phyloP scores from a whole-genome alignment of 2,888 invertebrate species.

The Thera britannica region DNA sequence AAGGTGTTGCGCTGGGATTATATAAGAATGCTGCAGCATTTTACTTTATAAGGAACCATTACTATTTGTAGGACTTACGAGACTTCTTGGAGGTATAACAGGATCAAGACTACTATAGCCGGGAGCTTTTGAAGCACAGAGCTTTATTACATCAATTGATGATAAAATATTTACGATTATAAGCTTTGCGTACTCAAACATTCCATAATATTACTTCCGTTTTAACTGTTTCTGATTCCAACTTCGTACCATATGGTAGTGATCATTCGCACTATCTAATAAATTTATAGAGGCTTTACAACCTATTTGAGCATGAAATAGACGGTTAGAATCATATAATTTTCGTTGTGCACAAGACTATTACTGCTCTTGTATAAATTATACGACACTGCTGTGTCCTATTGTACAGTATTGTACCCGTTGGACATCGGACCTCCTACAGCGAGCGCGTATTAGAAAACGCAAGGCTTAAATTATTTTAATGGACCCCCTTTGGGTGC shows the following conservation, averaged over 20 bases:
- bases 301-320: constrained; percentile 19
- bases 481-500: constrained; percentile 42
- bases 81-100: no score
- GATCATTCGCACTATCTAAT: constrained; percentile 21
- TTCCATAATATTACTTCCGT: no score
- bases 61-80: no score
- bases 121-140: no score
- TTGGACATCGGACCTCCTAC: constrained; percentile 39
- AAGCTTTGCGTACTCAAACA: no score
- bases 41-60: not conserved
- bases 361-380: constrained; percentile 37
- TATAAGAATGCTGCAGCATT: constrained; percentile 2
- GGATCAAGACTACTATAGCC: no score
- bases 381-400: constrained; percentile 37
- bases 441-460: constrained; percentile 39
- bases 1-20: not conserved
- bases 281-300: constrained; percentile 20
- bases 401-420: constrained; percentile 36
- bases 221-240: not conserved
- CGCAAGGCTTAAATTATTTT: constrained; percentile 44
- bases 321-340: constrained; percentile 17
- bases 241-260: constrained; percentile 7
- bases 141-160: no score
- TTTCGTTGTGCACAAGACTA: constrained; percentile 35
- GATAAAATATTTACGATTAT: no score